Evolutionary conservation across 2,797 vertebrate genomes (phyloP).

Genomic region (Sebastiscus tertius): DNA sequence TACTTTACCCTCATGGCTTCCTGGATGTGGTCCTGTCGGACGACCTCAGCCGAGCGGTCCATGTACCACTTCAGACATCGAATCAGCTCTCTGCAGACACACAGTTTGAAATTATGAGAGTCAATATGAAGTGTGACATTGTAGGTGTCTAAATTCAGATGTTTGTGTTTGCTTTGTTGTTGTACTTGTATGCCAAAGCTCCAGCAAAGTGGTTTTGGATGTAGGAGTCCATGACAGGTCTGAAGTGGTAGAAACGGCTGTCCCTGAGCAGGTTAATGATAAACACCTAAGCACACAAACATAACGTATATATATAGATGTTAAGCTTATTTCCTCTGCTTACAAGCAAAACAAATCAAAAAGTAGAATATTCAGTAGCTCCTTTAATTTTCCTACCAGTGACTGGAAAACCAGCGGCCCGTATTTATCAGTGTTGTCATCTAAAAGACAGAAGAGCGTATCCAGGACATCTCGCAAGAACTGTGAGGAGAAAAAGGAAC

Average conservation of each 20-base stretch:
- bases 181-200: slow-evolving; percentile 97
- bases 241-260: slow-evolving; percentile 98
- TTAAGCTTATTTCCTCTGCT: slow-evolving; percentile 6
- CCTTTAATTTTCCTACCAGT: slow-evolving; percentile 86
- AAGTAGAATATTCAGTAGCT: not conserved
- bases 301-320: not conserved
- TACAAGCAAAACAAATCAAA: not conserved
- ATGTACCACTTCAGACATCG: slow-evolving; percentile 99
- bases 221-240: slow-evolving; percentile 98
- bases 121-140: not conserved
- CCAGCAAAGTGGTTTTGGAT: slow-evolving; percentile 99
- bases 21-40: slow-evolving; percentile 98
- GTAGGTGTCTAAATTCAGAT: not conserved
- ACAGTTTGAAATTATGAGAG: not conserved
- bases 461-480: slow-evolving; percentile 98
- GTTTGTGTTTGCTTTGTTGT: not conserved
- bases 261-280: slow-evolving; percentile 98
- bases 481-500: slow-evolving; percentile 76
- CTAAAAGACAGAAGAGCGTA: slow-evolving; percentile 96
- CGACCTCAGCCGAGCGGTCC: slow-evolving; percentile 97
- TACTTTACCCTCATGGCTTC: slow-evolving; percentile 95
- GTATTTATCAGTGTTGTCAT: slow-evolving; percentile 99
- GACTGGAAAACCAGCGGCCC: slow-evolving; percentile 98
- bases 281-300: slow-evolving; percentile 88
- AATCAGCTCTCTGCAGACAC: slow-evolving; percentile 90